Conservation (phyloP, 2,113 vertebrate species). For the Stegostoma tigrinum region DNA sequence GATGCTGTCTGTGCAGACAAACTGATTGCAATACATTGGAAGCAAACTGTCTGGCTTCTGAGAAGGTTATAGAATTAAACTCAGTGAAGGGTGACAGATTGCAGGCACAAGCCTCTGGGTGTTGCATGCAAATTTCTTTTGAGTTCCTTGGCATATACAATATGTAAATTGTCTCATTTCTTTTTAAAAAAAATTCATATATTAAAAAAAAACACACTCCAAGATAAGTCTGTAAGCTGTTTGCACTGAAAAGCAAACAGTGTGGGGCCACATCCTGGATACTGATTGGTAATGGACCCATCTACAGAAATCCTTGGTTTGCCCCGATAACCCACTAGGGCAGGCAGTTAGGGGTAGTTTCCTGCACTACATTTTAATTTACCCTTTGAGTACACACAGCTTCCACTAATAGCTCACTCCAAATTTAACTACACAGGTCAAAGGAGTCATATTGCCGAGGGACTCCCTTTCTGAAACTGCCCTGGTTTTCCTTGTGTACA, state of each 20-base stretch:
- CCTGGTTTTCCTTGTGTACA: slow-evolving; percentile 25
- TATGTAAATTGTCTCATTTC: slow-evolving; percentile 48
- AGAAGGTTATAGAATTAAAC: slow-evolving; percentile 55
- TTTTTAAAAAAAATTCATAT: slow-evolving; percentile 25
- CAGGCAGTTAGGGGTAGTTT: background rate
- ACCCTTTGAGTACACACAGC: background rate
- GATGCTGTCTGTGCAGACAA: background rate
- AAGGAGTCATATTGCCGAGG: background rate
- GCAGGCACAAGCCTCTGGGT: slow-evolving; percentile 53
- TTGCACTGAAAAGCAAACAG: slow-evolving; percentile 58
- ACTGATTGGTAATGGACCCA: slow-evolving; percentile 56
- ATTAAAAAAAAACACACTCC: slow-evolving; percentile 44
- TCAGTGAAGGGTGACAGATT: slow-evolving; percentile 59
- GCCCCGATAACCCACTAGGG: background rate
- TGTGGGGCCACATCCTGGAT: slow-evolving; percentile 54
- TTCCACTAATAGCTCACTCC: background rate
- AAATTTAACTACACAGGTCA: slow-evolving; percentile 19
- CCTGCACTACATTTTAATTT: background rate
- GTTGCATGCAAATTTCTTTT: slow-evolving; percentile 57
- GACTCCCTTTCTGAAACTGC: slow-evolving; percentile 14
- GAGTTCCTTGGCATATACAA: slow-evolving; percentile 52
- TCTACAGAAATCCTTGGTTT: background rate
- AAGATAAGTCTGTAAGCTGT: slow-evolving; percentile 46
- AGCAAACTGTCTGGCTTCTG: slow-evolving; percentile 38
- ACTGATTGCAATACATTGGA: slow-evolving; percentile 33